Percentiles rank a stretch among this genome's conserved stretches.
phyloP scores from a whole-genome alignment of 2,797 vertebrate genomes.

The Neomorphus geoffroyi region DNA sequence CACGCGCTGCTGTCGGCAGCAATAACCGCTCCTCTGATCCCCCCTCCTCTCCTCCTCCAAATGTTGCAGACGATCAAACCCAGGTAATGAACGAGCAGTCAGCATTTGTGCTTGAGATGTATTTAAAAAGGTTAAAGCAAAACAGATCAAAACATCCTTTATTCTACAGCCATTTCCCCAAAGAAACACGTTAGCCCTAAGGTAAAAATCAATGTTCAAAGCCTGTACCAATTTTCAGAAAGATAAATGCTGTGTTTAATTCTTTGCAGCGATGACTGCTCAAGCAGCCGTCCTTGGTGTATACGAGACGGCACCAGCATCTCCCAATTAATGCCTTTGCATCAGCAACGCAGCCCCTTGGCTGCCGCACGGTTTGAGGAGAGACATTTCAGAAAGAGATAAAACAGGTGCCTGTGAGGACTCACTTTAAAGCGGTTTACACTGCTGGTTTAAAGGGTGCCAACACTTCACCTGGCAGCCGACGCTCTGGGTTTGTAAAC shows the following conservation, averaged over 20 bases:
- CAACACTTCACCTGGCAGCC: fast-evolving
- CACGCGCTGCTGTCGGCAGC: not conserved
- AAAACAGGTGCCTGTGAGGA: not conserved
- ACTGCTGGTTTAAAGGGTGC: not conserved
- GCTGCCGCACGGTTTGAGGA: not conserved
- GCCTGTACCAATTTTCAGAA: constrained; percentile 49
- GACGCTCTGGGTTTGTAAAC: not conserved
- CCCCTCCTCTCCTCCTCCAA: not conserved
- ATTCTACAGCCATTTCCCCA: constrained; percentile 39
- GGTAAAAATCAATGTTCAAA: constrained; percentile 69
- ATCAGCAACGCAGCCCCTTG: not conserved
- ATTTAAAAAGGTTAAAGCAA: constrained; percentile 59
- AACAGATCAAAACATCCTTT: constrained; percentile 64
- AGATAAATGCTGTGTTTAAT: constrained; percentile 53
- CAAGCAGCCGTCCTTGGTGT: not conserved
- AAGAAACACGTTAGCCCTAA: constrained; percentile 42
- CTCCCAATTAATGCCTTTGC: not conserved
- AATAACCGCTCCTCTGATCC: not conserved
- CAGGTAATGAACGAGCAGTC: not conserved
- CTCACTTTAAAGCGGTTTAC: not conserved
- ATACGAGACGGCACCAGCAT: fast-evolving
- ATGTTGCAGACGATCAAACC: not conserved
- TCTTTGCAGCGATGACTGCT: not conserved
- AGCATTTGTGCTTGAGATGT: not conserved
- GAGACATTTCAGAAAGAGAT: not conserved